A percentile compares a stretch with the other conserved stretches of the same genome.
phyloP scores from a whole-genome alignment of 2,797 vertebrate genomes.

The Poeciliopsis paucimaculata region DNA sequence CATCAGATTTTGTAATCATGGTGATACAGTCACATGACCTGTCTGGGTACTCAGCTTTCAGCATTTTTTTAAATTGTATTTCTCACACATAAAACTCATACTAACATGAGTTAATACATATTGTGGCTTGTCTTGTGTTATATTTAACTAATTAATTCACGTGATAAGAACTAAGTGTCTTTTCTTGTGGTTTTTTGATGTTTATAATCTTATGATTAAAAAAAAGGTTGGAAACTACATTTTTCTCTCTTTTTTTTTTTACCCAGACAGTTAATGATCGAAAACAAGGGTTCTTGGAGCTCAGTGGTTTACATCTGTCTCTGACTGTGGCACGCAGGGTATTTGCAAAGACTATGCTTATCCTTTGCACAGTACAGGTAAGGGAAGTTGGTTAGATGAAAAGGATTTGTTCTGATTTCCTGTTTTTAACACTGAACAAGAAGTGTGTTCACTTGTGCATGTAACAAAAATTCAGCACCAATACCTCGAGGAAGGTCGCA shows the following conservation, averaged over 20 bases:
- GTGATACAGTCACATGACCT: background rate
- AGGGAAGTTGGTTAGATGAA: slow-evolving; percentile 68
- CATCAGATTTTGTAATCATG: background rate
- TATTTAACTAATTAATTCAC: background rate
- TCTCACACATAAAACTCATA: background rate
- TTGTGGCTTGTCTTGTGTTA: background rate
- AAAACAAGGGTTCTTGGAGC: background rate
- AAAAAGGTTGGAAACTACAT: background rate
- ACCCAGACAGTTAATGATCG: background rate
- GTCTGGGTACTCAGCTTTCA: background rate
- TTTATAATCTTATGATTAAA: background rate
- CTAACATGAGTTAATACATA: background rate
- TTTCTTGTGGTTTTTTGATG: background rate
- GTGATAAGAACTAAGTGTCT: background rate
- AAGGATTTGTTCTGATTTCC: slow-evolving; percentile 64
- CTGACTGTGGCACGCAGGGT: background rate
- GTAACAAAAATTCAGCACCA: background rate
- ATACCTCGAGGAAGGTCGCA: background rate
- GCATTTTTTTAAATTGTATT: background rate
- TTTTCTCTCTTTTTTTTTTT: background rate
- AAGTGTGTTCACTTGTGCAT: background rate
- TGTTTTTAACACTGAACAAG: slow-evolving; percentile 53
- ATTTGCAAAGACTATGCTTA: slow-evolving; percentile 5
- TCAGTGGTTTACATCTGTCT: background rate
- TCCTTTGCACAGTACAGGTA: slow-evolving; percentile 57